These are phyloP conservation scores for Eristalis arbustorum DNA, from an alignment of 2,888 invertebrate genomes.

Conservation along the genomic window DNA sequence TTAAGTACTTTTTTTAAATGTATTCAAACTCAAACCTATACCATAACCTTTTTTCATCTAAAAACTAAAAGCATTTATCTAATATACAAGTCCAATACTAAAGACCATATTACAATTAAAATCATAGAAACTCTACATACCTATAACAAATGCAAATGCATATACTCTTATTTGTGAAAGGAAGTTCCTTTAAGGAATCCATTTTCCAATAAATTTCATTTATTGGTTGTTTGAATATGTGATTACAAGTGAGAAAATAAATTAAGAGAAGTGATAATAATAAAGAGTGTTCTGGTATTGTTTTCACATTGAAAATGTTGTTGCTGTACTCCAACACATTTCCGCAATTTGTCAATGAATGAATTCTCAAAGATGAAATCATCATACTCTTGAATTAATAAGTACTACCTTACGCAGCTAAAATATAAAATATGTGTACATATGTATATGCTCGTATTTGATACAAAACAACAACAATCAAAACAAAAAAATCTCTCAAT, in stretches of 20 bases:
- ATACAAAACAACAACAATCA: background rate
- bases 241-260: background rate
- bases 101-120: background rate
- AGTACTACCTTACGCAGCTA: constrained; percentile 10
- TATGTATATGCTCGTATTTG: background rate
- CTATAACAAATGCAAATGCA: background rate
- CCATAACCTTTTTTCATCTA: too few species aligned
- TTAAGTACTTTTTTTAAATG: background rate
- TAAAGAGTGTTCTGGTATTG: background rate
- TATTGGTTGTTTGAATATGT: background rate
- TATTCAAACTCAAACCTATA: background rate
- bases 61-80: too few species aligned
- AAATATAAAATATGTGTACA: background rate
- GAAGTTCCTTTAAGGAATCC: background rate
- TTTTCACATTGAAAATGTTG: constrained; percentile 39
- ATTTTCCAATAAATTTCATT: background rate
- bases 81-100: too few species aligned
- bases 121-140: background rate
- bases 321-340: constrained; percentile 45
- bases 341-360: constrained; percentile 60
- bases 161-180: background rate
- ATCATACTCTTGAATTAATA: constrained; percentile 66
- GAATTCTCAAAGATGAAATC: constrained; percentile 70
- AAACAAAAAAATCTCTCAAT: background rate
- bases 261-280: constrained; percentile 31